Evolutionary conservation across 2,113 vertebrate species (phyloP), one percentile per base, ranked within the genome.

Genomic region (Corythornis vintsioides): DNA sequence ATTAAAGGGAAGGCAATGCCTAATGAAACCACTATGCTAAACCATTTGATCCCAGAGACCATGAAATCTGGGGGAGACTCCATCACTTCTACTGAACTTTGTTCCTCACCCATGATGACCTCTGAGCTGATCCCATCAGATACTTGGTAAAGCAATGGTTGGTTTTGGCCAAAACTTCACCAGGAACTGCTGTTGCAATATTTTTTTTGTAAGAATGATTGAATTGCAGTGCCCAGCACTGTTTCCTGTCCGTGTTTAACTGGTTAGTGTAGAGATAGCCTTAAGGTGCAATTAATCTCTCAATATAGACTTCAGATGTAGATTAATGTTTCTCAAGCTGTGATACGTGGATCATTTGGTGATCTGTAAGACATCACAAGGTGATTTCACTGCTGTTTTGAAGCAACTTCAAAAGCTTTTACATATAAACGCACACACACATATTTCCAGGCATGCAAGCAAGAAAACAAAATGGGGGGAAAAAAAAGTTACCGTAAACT

Each of bases 351-450:
- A 57, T 55, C 15, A 15, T 84, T 92, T 94, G 59, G 66, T 91
- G 55, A 66, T 85, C 59, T 89, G 82, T 83, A 89, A 93, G 70
- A 79, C 59, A 89, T 89, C 59, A 91, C 74, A 76, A 94, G 50
- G 75, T 88, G 75, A 74, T 77, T 94, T 93, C 85, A 81, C n/a
- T 42, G 55, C 50, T 77, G 47, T 86, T 90, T 85, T 88, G 88
- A 83, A 93, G 40, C 47, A 67, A 11, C 13, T 47, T 91, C 65
- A 64, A 91, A 84, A 84, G 48, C 63, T 80, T 73, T 63, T 82
- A 50, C 85, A 85, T 63, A 89, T 38, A 75, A 78, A 57, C 69
- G 24, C 35, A 50, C 43, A 78, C 18, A 61, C 6, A 72, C 40
- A 69, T 69, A 53, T 94, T 79, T 92, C 57, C 63, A 85, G 71